A percentile compares a stretch with the other conserved stretches of the same genome.
Conservation (phyloP, 2,113 vertebrate species). For the Erythrocercus mccallii region DNA sequence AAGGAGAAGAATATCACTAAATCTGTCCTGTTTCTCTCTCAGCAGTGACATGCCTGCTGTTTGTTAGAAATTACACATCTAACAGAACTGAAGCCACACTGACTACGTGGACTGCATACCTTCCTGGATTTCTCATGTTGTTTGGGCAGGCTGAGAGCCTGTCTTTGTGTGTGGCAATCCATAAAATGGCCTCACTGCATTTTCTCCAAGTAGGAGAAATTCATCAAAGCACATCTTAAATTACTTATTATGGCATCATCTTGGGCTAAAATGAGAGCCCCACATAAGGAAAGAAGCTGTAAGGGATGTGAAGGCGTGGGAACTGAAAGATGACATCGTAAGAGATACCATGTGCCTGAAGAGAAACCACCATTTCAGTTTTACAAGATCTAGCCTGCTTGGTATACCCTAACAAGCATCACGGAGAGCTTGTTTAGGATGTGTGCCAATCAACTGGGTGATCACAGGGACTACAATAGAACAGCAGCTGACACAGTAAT, state of each 20-base stretch:
- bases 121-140: conserved; percentile 23
- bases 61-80: not conserved
- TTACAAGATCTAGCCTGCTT: not conserved
- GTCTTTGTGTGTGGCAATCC: conserved; percentile 39
- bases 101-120: not conserved
- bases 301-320: conserved; percentile 46
- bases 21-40: not conserved
- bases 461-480: not conserved
- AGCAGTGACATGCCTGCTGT: not conserved
- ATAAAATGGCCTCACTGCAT: conserved; percentile 25
- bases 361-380: not conserved
- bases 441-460: not conserved
- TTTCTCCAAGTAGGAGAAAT: conserved; percentile 29
- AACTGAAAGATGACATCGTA: conserved; percentile 26
- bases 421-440: not conserved
- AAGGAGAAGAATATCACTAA: not conserved
- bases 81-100: not conserved
- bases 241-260: conserved; percentile 61
- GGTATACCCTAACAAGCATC: not conserved
- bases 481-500: not conserved
- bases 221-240: conserved; percentile 64
- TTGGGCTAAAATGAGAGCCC: conserved; percentile 26
- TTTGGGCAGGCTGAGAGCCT: not conserved
- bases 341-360: not conserved
- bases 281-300: conserved; percentile 52